These are phyloP conservation scores for Hydra vulgaris DNA, from an alignment of 30 jellyfish, hydroid and myxozoan genomes.

Conservation along the genomic window DNA sequence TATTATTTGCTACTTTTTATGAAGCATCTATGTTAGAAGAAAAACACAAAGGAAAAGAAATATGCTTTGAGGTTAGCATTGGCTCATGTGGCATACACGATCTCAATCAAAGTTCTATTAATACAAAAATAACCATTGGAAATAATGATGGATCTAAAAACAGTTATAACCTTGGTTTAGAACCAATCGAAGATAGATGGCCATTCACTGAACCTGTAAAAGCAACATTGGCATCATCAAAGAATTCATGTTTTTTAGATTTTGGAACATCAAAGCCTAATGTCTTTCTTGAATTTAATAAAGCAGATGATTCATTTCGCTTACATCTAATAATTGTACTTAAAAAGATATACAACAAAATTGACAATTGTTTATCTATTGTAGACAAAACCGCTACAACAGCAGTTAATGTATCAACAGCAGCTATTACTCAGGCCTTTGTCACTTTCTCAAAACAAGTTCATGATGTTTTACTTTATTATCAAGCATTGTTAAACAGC, in stretches of 20 bases:
- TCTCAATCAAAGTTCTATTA: constrained; percentile 1
- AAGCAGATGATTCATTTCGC: constrained; percentile 10
- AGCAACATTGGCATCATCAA: neutral
- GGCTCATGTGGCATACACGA: constrained; percentile 17
- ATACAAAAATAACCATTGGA: neutral
- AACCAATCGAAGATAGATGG: neutral
- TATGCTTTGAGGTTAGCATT: constrained; percentile 37
- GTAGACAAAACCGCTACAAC: constrained; percentile 1
- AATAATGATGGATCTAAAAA: neutral
- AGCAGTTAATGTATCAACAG: neutral
- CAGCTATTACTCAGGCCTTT: neutral
- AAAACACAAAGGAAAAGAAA: constrained; percentile 32
- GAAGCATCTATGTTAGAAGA: constrained; percentile 52
- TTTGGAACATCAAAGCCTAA: neutral
- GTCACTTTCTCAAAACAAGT: neutral
- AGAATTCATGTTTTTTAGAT: neutral
- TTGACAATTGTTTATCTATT: neutral
- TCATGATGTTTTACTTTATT: neutral
- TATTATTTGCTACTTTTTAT: constrained; percentile 38
- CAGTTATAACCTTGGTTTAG: neutral
- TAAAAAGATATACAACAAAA: neutral
- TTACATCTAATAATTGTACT: neutral
- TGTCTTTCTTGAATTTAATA: neutral
- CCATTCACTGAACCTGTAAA: neutral
- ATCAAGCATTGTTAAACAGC: neutral